A percentile compares a stretch with the other conserved stretches of the same genome.
Evolutionary conservation across 2,888 invertebrate species (phyloP).

Genomic region (Lithophane ornitopus): DNA sequence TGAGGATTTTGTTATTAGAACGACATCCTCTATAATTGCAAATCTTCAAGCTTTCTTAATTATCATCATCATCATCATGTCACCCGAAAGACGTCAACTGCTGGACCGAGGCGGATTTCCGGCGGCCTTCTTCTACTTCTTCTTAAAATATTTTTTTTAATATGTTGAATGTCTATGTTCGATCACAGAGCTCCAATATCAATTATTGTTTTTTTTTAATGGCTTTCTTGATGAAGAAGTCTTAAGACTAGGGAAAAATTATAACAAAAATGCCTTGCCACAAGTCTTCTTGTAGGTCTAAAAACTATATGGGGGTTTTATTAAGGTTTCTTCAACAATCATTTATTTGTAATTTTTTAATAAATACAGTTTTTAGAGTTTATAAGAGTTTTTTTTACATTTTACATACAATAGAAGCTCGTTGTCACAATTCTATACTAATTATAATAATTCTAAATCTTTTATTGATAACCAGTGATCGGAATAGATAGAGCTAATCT

Average conservation of each 20-base stretch:
- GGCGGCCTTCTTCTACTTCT: too few species aligned
- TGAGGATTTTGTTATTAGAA: background rate
- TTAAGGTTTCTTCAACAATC: background rate
- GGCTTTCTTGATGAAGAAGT: background rate
- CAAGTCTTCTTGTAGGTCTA: background rate
- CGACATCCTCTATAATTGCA: background rate
- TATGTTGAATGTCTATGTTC: too few species aligned
- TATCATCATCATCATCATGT: too few species aligned
- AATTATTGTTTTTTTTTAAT: background rate
- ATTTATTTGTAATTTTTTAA: background rate
- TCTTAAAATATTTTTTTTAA: too few species aligned
- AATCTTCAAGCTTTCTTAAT: too few species aligned
- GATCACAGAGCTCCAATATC: background rate
- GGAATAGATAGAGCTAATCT: too few species aligned
- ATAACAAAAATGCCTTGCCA: background rate
- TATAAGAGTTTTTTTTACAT: background rate
- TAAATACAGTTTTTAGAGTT: background rate
- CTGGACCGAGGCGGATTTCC: too few species aligned
- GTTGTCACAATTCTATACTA: background rate
- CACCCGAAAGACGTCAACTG: too few species aligned
- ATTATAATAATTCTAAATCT: too few species aligned
- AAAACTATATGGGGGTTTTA: background rate
- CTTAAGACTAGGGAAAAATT: background rate
- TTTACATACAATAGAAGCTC: background rate
- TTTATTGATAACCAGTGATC: background rate